phyloP scores from a whole-genome alignment of 2,797 vertebrate genomes.

The Okamejei kenojei region DNA sequence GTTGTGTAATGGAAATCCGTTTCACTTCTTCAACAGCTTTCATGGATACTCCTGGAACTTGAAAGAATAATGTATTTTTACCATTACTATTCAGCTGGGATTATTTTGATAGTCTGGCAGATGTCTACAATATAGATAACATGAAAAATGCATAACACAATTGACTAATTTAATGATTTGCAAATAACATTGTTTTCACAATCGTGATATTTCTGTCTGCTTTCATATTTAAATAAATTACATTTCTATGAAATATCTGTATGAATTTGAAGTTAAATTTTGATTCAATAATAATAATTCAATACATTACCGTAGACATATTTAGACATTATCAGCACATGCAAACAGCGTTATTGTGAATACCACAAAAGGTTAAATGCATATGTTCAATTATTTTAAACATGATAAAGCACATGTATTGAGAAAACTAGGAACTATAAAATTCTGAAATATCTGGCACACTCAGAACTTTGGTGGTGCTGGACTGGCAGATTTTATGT shows the following conservation, averaged over 20 bases:
- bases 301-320: background rate
- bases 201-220: background rate
- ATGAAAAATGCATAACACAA: background rate
- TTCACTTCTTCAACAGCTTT: slow-evolving; percentile 42
- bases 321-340: background rate
- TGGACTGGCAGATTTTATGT: too few relatives aligned
- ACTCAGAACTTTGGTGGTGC: too few relatives aligned
- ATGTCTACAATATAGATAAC: background rate
- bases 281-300: background rate
- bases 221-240: background rate
- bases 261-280: background rate
- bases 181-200: background rate
- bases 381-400: background rate
- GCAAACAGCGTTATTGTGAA: background rate
- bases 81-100: background rate
- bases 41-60: slow-evolving; percentile 43
- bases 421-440: background rate
- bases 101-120: background rate
- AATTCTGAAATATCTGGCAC: too few relatives aligned
- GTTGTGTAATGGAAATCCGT: slow-evolving; percentile 25
- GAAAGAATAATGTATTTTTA: slow-evolving; percentile 38
- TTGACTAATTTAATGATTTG: background rate
- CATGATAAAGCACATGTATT: background rate
- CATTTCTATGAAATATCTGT: background rate
- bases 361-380: background rate